phyloP scores from a whole-genome alignment of 2,888 invertebrate species.

The Lasioglossum malachurum region DNA sequence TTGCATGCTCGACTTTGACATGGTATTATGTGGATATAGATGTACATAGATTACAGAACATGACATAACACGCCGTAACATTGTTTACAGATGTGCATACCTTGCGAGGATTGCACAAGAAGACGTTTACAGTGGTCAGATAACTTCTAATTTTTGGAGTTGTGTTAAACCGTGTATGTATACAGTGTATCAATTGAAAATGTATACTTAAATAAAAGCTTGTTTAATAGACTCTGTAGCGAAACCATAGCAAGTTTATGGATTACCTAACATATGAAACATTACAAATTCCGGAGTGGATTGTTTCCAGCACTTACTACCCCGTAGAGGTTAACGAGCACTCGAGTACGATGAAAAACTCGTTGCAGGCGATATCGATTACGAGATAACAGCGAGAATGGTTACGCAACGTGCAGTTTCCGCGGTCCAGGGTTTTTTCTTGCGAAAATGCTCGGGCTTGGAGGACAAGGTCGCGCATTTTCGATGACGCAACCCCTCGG shows the following conservation, averaged over 20 bases:
- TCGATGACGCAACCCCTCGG: constrained; percentile 13
- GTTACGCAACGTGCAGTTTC: constrained; percentile 21
- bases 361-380: background rate
- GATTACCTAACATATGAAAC: background rate
- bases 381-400: background rate
- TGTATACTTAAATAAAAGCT: background rate
- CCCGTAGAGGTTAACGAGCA: background rate
- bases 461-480: constrained; percentile 26
- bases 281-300: background rate
- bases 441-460: constrained; percentile 1
- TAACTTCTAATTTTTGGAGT: background rate
- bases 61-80: background rate
- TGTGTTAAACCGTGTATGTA: too few species aligned
- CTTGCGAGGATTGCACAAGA: background rate
- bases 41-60: background rate
- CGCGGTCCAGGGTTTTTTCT: background rate
- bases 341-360: background rate
- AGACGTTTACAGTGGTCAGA: background rate
- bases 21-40: background rate
- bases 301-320: background rate
- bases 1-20: background rate
- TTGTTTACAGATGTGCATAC: background rate
- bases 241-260: background rate
- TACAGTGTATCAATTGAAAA: too few species aligned
- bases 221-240: background rate